Base-by-base conservation (phyloP, 2,797 vertebrate species). In the Acanthurus leucopareius region DNA sequence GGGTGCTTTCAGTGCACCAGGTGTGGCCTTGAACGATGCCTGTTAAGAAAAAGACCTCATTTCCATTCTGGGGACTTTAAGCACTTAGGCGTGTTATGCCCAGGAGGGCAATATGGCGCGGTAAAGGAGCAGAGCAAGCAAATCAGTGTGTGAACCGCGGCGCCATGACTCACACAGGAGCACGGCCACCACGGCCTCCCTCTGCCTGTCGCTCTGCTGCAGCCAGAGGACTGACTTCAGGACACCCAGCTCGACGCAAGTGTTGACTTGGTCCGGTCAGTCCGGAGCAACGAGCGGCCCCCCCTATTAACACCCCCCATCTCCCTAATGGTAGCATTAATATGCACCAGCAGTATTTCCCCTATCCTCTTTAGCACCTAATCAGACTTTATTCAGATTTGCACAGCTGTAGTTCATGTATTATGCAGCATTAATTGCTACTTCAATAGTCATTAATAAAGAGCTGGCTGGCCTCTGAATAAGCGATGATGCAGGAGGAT, bases 401-500 rank as follows among this genome's bases (percentile, higher is more conserved):
- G 91, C 91, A 91, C 95, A 95, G 93, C 93, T 94, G 94, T 93
- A 93, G 75, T 93, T 95, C 92, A 96, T 96, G 93, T 94, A 93
- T 95, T 95, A 96, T 95, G 94, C 95, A 95, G 90, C 89, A 94
- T 93, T 95, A 95, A 95, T 94, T 93, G 92, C 91, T 93, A 87
- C 93, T 93, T 93, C 86, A 93, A 90, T 93, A 94, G 93, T 93
- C 93, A 93, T 95, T 95, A 95, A 94, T 95, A 95, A 95, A 92
- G 89, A 86, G 89, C 83, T 80, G 89, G 73, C 71, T 83, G 90
- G 89, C 85, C 84, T 79, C 88, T 92, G 88, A 86, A 84, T 89
- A 89, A 84, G 76, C 77, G 61, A 84, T 90, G 85, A 90, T 85
- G 86, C 80, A 66, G 71, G 63, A 69, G 75, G 83, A 77, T 79